Evolutionary conservation across 2,797 vertebrate species (phyloP), one percentile per base, ranked within the genome.

Genomic region (Pseudochirops corinnae): DNA sequence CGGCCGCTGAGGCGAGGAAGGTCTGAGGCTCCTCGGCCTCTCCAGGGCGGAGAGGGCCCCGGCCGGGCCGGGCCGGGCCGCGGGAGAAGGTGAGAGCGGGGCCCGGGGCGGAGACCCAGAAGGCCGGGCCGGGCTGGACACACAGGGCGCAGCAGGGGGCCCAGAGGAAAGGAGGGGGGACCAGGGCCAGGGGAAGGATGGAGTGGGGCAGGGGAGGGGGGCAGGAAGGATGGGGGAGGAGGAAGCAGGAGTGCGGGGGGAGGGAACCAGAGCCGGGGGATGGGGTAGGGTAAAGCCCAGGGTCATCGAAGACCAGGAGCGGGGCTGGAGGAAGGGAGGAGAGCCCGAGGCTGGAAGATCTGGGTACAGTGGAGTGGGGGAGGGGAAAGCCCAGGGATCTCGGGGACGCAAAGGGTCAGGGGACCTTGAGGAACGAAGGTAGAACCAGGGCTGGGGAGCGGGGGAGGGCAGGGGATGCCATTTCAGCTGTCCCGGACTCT

Each of bases 11-110:
- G 39, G 10, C 10, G 1, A 28, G 74, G 74, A 87, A 21, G 39
- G 29, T n/a, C 50, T 55, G 92, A 62, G 31, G 92, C 92, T 62
- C 14, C 58, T 12, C 10, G 31, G 50, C 92, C 31, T 39, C 9
- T 21, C 18, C 26, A 16, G 31, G 57, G 31, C 50, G 18, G 92
- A 26, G 58, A 58, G 58, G 50, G 18, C 50, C 58, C 39, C 9
- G 18, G n/a, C n/a, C 50, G 46, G 92, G 92, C 50, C 52, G 92
- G 92, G 92, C 50, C 52, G 92, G 53, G 50, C 57, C 50, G 4
- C 29, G 50, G 95, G 92, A 96, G 96, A 98, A 98, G 98, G 97
- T 98, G 96, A 97, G 97, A 87, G 91, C 0, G n/a, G 1, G 92
- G 18, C 16, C 3, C 10, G 28, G 5, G 93, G 14, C 0, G 91